Evolutionary conservation across 2,888 invertebrate genomes (phyloP).

Genomic region (Drosophila borealis): DNA sequence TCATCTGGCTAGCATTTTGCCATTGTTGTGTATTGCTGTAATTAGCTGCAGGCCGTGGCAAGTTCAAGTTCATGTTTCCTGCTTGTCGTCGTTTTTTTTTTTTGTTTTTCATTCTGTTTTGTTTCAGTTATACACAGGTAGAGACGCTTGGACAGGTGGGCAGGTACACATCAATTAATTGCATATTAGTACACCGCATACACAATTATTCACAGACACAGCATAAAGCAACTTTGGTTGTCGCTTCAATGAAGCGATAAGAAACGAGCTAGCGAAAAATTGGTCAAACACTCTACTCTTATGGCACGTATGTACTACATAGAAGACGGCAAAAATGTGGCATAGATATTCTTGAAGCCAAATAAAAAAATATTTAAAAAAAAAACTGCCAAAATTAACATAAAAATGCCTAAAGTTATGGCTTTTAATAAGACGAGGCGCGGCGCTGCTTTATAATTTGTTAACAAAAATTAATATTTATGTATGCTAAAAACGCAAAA

Average conservation of each 20-base stretch:
- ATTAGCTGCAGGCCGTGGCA: conserved; percentile 44
- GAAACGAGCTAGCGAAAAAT: conserved; percentile 28
- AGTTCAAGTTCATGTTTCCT: conserved; percentile 56
- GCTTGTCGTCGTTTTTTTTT: conserved; percentile 24
- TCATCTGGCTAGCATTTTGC: conserved; percentile 39
- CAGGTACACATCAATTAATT: conserved; percentile 63
- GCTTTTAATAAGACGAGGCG: conserved; percentile 27
- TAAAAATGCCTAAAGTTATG: conserved; percentile 36
- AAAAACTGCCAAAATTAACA: conserved; percentile 34
- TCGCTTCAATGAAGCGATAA: conserved; percentile 53
- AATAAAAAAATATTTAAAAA: conserved; percentile 1
- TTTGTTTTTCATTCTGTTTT: neutral
- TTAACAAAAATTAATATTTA: conserved; percentile 45
- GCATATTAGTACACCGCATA: conserved; percentile 52
- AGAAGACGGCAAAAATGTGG: conserved; percentile 19
- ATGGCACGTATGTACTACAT: conserved; percentile 10
- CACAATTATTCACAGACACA: conserved; percentile 34
- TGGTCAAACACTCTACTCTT: conserved; percentile 33
- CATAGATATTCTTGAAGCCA: conserved; percentile 32
- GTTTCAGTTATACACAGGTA: neutral
- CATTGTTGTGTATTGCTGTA: conserved; percentile 56
- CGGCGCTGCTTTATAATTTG: conserved; percentile 26
- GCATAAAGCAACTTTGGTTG: conserved; percentile 15
- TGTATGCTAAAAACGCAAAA: conserved; percentile 39
- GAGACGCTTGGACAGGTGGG: conserved; percentile 1